Evolutionary conservation across 2,888 invertebrate species (phyloP), one percentile per base, ranked within the genome.

Genomic region (Drosophila anceps): DNA sequence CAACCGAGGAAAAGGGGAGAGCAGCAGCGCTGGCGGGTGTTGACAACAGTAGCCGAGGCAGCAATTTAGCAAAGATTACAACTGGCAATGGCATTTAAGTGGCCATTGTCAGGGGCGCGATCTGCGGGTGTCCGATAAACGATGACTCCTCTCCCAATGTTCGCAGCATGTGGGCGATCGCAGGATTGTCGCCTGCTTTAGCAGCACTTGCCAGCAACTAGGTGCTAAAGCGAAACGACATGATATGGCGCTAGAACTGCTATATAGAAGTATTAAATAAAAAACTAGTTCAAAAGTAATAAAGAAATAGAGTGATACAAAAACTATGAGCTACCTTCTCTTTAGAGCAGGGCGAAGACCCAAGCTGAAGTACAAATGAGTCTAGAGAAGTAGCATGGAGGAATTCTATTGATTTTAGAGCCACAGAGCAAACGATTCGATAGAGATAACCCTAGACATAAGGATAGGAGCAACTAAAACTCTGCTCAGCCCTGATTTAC

Each of bases 31-130:
- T 4, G 39, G 54, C 20, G 54, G 27, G 54, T 71, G 78, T 69
- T 72, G 78, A 70, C 73, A 82, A 76, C 76, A 66, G 73, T 70
- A 80, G 76, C 75, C 43, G 70, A 51, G 74, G 81, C 88, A 80
- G 88, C 89, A 87, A 87, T 87, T 89, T 90, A 90, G 85, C 72
- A 82, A 79, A 89, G 90, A 89, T 90, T 87, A 87, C 90, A 89
- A 75, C 88, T 73, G 75, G 70, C 82, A 85, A 84, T 90, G 84
- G 88, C 80, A 87, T 89, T 87, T 90, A 87, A 87, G 90, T 89
- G 82, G 89, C 89, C 90, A 87, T 90, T 87, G 86, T 89, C 84
- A 78, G 64, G 50, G 59, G 48, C 55, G 81, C 75, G 84, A 88
- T 90, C 90, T 82, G 70, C 59, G 68, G 50, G 33, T 20, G 29